Evolutionary conservation across 2,113 vertebrate genomes (phyloP), one percentile per base, ranked within the genome.

Genomic region (Baryphthengus martii): DNA sequence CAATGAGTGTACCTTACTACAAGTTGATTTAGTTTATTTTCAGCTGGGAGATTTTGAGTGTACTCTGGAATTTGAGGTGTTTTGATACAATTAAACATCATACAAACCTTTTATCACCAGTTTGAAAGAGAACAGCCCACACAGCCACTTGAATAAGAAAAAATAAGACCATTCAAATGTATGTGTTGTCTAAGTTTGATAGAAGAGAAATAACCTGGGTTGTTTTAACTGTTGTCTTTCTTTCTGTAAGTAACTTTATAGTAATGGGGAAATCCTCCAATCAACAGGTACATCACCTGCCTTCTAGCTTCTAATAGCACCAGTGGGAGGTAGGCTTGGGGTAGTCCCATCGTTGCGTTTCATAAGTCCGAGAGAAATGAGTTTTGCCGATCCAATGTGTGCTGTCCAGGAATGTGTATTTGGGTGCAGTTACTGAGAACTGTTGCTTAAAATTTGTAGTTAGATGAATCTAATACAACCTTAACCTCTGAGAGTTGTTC

Each of bases 271-370:
- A 94, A 91, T 91, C 78, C 95, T 94, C 87, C 93, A 96, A 82
- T 96, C 96, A 96, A 96, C 94, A 97, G 91, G 94, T 95, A 50
- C 89, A 53, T 92, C 93, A 95, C 89, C 85, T 96, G 91, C 91
- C 94, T 96, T 96, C 89, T 95, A 95, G 89, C 85, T 93, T 95
- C 93, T 96, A 91, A 72, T 93, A 97, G 89, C 81, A 55, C 84
- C 89, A 79, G 70, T 95, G 84, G 91, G 91, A 94, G 95, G 74
- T 94, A 94, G 94, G 87, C 95, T 96, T 93, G 91, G 91, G 73
- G 87, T 73, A 89, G 94, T 94, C 85, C 91, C 10, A 2, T 89
- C 37, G 0, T 79, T 95, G 89, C 94, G 78, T 91, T 88, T 93
- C 35, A 59, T 90, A 79, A 92, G 45, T 85, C 84, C 73, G 87